Conservation (phyloP, 2,888 invertebrate species). For the Drosophila nigricruria region DNA sequence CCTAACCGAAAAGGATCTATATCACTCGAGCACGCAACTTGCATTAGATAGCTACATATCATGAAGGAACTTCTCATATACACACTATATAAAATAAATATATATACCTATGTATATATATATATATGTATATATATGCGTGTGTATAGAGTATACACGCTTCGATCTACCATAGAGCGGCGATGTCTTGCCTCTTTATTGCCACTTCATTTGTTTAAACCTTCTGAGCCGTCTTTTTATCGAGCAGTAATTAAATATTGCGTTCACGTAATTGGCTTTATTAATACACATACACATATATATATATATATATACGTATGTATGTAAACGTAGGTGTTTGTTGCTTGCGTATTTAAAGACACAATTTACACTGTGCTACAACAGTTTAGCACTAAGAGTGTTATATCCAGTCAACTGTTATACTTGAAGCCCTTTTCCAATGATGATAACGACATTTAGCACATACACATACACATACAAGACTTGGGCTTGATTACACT, state of each 20-base stretch:
- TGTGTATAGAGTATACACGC: constrained; percentile 1
- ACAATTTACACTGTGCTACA: neutral
- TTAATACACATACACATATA: constrained; percentile 22
- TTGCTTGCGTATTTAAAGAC: neutral
- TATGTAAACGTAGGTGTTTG: neutral
- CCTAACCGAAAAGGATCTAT: neutral
- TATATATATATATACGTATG: neutral
- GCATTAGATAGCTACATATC: neutral
- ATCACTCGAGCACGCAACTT: neutral
- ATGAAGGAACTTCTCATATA: no score
- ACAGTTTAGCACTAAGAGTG: neutral
- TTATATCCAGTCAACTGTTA: no score
- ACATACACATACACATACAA: no score
- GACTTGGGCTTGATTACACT: neutral
- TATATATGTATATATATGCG: neutral
- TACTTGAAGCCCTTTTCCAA: no score
- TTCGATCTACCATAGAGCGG: constrained; percentile 8
- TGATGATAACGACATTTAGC: no score
- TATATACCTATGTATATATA: neutral
- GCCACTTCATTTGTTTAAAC: constrained; percentile 28
- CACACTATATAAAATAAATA: neutral
- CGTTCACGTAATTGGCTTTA: constrained; percentile 64
- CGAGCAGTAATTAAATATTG: constrained; percentile 64
- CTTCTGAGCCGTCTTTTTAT: constrained; percentile 40
- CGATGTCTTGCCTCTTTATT: constrained; percentile 5